Conservation (phyloP, 2,888 invertebrate genomes). For the Scaptomyza cyrtandrae region DNA sequence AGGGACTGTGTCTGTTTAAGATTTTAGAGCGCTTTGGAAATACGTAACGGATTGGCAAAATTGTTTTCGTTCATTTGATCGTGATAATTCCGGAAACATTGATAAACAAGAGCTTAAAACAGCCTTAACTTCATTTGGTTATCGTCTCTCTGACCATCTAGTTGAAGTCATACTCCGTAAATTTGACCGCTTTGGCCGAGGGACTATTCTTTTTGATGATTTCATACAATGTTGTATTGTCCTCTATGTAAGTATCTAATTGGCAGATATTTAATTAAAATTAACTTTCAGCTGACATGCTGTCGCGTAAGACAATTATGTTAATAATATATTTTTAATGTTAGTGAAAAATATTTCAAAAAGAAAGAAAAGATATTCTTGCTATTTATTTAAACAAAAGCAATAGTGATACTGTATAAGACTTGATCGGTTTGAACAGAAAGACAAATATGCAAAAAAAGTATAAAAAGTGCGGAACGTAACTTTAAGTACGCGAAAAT, state of each 20-base stretch:
- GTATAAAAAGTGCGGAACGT: too few species aligned
- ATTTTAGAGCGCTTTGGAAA: conserved; percentile 98
- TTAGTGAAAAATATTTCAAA: too few species aligned
- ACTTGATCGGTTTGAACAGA: too few species aligned
- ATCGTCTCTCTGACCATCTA: conserved; percentile 92
- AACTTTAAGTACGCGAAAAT: too few species aligned
- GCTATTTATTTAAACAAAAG: too few species aligned
- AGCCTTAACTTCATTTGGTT: conserved; percentile 96
- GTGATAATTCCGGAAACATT: conserved; percentile 96
- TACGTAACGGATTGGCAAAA: conserved; percentile 99
- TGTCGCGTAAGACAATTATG: too few species aligned
- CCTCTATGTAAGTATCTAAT: conserved; percentile 84
- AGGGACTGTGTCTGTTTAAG: conserved; percentile 97
- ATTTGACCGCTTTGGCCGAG: conserved; percentile 95
- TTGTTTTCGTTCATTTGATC: conserved; percentile 97
- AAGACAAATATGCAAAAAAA: too few species aligned
- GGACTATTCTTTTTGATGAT: conserved; percentile 98
- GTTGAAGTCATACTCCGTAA: conserved; percentile 93
- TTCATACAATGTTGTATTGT: conserved; percentile 98
- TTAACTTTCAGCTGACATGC: too few species aligned
- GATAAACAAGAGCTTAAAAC: conserved; percentile 95
- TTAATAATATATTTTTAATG: too few species aligned
- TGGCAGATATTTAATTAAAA: background rate
- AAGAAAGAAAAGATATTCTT: too few species aligned
- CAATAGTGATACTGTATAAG: too few species aligned